These are phyloP conservation scores for Pan troglodytes DNA, from an alignment of 2,113 vertebrate species.

Conservation along the genomic window NHGRI_mPanTro3-v2.1_pri NC_072413.2:24559001-24559500, in stretches of 20 bases:
- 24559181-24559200: conserved; percentile 69
- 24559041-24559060: background rate
- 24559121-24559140: conserved; percentile 70
- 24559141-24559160: conserved; percentile 61
- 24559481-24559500: conserved; percentile 20
- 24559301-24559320: conserved; percentile 14
- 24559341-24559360: conserved; percentile 36
- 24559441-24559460: background rate
- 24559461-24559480: background rate
- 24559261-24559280: background rate
- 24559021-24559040: background rate
- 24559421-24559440: conserved; percentile 37
- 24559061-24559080: conserved; percentile 42
- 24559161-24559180: conserved; percentile 72
- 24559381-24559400: conserved; percentile 28
- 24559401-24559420: conserved; percentile 46
- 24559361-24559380: background rate
- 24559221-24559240: conserved; percentile 79
- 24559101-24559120: conserved; percentile 59
- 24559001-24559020: background rate
- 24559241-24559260: conserved; percentile 56
- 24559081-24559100: conserved; percentile 43
- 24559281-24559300: background rate
- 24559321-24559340: background rate
- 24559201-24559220: conserved; percentile 72